phyloP scores from a whole-genome alignment of 2,113 vertebrate species.

The Brienomyrus brachyistius region DNA sequence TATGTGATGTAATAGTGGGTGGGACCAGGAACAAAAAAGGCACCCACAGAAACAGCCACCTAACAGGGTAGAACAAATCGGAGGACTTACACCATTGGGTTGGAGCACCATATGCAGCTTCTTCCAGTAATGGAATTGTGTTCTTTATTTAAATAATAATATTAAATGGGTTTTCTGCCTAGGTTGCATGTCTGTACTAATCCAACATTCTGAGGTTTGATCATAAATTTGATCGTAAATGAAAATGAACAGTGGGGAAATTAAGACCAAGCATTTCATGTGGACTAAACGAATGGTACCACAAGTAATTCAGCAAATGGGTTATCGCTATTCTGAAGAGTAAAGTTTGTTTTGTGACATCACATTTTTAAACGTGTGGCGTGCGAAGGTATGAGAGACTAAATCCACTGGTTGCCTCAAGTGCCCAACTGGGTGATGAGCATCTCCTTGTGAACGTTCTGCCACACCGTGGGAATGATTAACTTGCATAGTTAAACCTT shows the following conservation, averaged over 20 bases:
- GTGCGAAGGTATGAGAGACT: neutral
- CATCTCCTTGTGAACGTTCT: neutral
- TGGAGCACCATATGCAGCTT: neutral
- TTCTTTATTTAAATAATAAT: neutral
- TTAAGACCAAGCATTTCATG: neutral
- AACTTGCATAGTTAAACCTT: neutral
- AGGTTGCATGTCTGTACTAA: neutral
- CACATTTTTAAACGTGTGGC: neutral
- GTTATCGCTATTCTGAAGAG: neutral
- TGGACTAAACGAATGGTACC: neutral
- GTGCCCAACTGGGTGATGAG: neutral
- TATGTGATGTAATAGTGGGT: neutral
- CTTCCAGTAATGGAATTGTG: neutral
- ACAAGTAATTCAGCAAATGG: neutral
- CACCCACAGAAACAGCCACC: neutral
- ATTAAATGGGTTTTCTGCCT: neutral
- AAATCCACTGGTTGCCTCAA: neutral
- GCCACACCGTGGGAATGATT: neutral
- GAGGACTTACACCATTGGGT: neutral
- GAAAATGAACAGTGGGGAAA: neutral
- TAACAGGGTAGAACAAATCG: neutral
- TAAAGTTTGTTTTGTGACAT: neutral
- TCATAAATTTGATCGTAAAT: neutral
- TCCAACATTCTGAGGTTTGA: neutral
- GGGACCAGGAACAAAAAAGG: neutral